Conservation (phyloP, 2,888 invertebrate genomes). For the Hybos culiciformis region DNA sequence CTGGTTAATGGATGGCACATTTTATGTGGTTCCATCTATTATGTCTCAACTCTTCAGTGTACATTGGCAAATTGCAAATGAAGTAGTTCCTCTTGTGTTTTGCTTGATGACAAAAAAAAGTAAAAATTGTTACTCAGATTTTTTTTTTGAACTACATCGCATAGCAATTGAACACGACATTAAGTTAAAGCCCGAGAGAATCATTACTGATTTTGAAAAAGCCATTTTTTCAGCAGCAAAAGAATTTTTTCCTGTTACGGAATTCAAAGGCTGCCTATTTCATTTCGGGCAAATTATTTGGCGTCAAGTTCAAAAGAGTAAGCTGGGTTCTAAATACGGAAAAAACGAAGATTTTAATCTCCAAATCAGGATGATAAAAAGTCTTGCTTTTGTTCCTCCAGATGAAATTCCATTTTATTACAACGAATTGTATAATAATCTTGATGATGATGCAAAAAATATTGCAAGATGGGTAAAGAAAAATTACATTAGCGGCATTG, state of each 20-base stretch:
- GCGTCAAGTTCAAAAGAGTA: no score
- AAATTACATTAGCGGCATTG: not conserved
- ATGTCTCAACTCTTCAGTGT: not conserved
- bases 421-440: not conserved
- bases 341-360: not conserved
- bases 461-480: not conserved
- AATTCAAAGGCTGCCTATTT: not conserved
- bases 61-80: not conserved
- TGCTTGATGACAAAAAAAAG: not conserved
- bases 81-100: not conserved
- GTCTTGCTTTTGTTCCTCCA: not conserved
- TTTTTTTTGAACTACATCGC: not conserved
- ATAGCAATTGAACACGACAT: not conserved
- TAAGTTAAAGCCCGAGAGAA: not conserved
- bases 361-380: not conserved
- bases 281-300: not conserved
- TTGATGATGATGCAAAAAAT: not conserved
- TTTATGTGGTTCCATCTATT: not conserved
- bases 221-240: not conserved
- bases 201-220: not conserved
- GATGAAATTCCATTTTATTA: not conserved
- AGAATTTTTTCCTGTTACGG: not conserved
- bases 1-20: not conserved
- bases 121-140: not conserved
- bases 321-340: not conserved